These are phyloP conservation scores for Columbina picui DNA, from an alignment of 2,113 vertebrate species.

Conservation along the genomic window DNA sequence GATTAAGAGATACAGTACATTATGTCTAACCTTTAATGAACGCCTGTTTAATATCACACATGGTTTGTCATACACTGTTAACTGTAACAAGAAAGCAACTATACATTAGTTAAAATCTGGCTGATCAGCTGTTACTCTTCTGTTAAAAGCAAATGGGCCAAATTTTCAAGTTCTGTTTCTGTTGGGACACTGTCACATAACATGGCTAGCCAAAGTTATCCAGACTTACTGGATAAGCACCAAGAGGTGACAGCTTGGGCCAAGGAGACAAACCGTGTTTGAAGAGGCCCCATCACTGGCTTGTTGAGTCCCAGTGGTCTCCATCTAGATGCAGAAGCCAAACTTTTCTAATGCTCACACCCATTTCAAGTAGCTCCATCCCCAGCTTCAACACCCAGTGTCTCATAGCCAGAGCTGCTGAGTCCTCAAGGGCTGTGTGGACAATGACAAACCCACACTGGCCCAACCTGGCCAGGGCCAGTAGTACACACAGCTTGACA, in stretches of 20 bases:
- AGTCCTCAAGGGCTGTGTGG: background rate
- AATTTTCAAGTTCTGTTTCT: background rate
- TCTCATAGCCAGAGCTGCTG: background rate
- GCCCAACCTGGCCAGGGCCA: background rate
- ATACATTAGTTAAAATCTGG: background rate
- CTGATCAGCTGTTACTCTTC: background rate
- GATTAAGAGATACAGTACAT: background rate
- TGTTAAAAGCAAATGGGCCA: background rate
- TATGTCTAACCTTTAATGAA: background rate
- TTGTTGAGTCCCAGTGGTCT: background rate
- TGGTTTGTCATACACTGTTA: background rate
- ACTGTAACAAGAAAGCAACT: background rate
- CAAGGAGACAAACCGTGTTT: background rate
- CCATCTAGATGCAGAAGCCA: background rate
- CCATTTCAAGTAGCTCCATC: background rate
- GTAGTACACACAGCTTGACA: background rate
- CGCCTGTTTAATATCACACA: background rate
- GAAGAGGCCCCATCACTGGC: background rate
- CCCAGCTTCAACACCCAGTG: background rate
- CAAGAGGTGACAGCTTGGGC: background rate
- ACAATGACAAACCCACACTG: background rate
- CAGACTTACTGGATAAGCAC: background rate
- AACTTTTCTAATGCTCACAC: background rate
- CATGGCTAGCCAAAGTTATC: background rate
- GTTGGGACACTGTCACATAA: accelerated